A percentile compares a stretch with the other conserved stretches of the same genome.
Evolutionary conservation across 2,113 vertebrate genomes (phyloP).

Genomic region (Colossoma macropomum): DNA sequence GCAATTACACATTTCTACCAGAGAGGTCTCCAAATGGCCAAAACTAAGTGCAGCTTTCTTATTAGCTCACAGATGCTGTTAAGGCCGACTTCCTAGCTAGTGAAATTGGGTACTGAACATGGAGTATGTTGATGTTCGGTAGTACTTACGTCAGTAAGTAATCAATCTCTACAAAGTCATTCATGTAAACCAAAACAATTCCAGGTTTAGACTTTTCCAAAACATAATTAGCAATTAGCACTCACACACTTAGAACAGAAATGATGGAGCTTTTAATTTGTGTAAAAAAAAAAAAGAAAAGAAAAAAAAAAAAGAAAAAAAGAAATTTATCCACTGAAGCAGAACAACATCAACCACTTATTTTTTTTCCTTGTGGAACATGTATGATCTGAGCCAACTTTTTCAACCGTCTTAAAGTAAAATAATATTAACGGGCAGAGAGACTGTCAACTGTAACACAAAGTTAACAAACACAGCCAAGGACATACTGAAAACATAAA

Average conservation of each 20-base stretch:
- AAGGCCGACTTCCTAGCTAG: too few relatives aligned
- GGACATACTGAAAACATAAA: conserved; percentile 55
- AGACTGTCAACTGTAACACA: conserved; percentile 72
- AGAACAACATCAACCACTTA: conserved; percentile 77
- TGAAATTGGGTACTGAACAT: too few relatives aligned
- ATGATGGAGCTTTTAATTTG: conserved; percentile 56
- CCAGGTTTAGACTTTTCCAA: neutral
- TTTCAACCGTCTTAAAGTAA: conserved; percentile 66
- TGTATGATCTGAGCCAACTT: conserved; percentile 72
- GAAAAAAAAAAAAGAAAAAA: conserved; percentile 18
- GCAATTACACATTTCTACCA: too few relatives aligned
- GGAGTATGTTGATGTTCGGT: too few relatives aligned
- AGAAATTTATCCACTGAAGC: conserved; percentile 78
- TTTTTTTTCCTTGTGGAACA: conserved; percentile 72
- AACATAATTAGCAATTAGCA: neutral
- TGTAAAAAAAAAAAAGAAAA: conserved; percentile 31
- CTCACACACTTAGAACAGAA: conserved; percentile 47
- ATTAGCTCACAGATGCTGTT: too few relatives aligned
- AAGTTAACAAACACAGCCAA: conserved; percentile 70
- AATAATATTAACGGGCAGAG: conserved; percentile 69
- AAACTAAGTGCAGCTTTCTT: too few relatives aligned
- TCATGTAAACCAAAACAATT: too few relatives aligned
- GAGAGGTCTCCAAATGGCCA: too few relatives aligned
- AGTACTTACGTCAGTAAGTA: too few relatives aligned
- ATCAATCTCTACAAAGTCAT: too few relatives aligned